Conservation (phyloP, 2,888 invertebrate genomes). For the Alcis repandata region DNA sequence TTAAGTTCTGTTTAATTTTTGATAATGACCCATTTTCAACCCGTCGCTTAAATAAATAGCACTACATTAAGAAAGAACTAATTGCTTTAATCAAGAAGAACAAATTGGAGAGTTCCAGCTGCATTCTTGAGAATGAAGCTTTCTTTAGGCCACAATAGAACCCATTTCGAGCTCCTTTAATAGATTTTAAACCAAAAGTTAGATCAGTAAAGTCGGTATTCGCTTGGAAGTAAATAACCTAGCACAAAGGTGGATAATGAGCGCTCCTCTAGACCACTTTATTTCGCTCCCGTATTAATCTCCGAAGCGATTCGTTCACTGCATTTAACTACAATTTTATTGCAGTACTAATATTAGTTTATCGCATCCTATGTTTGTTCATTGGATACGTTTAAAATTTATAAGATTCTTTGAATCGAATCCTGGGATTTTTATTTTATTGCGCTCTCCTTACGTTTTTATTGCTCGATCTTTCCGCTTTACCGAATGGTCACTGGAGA, state of each 20-base stretch:
- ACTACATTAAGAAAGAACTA: conserved; percentile 17
- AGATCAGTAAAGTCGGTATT: conserved; percentile 21
- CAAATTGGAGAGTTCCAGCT: conserved; percentile 28
- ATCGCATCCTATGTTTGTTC: conserved; percentile 51
- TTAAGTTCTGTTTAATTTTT: background rate
- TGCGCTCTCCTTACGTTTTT: conserved; percentile 34
- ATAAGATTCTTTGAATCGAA: conserved; percentile 43
- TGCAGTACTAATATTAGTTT: conserved; percentile 58
- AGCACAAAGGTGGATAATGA: conserved; percentile 45
- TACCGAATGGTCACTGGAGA: conserved; percentile 39
- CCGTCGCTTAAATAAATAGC: conserved; percentile 9
- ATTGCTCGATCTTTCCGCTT: conserved; percentile 40
- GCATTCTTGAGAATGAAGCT: conserved; percentile 24
- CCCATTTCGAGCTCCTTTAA: background rate
- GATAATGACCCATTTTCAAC: conserved; percentile 10
- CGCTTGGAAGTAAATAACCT: conserved; percentile 13
- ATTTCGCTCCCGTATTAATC: conserved; percentile 62
- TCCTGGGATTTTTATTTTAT: conserved; percentile 31
- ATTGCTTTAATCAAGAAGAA: conserved; percentile 31
- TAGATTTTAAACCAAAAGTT: conserved; percentile 7
- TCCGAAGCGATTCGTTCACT: conserved; percentile 56
- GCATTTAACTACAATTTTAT: conserved; percentile 66
- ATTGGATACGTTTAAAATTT: conserved; percentile 46
- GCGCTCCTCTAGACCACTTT: conserved; percentile 49
- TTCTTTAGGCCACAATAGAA: conserved; percentile 32